Evolutionary conservation across 2,888 invertebrate species (phyloP).

Genomic region (Cephus pygmeus): DNA sequence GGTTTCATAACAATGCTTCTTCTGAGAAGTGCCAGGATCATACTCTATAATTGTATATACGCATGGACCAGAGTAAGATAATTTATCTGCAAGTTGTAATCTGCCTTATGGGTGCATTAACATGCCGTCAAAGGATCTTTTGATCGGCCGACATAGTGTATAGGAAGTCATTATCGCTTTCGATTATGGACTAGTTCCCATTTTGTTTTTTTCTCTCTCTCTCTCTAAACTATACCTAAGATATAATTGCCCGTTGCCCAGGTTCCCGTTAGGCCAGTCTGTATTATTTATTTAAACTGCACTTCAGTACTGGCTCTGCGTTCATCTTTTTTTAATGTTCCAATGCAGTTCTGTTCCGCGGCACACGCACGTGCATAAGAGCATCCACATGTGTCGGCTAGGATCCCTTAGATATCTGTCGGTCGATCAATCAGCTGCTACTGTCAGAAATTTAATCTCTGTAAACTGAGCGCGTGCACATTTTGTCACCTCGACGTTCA

Average conservation of each 20-base stretch:
- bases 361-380: neutral
- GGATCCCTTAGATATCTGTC: constrained; percentile 15
- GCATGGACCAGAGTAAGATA: no score
- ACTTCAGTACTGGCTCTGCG: neutral
- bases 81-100: no score
- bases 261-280: neutral
- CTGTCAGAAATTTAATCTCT: constrained; percentile 23
- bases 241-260: neutral
- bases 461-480: constrained; percentile 18
- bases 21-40: no score
- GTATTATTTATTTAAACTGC: neutral
- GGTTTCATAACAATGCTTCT: no score
- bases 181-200: no score
- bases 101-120: no score
- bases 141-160: no score
- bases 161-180: no score
- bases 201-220: no score
- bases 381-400: neutral
- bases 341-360: neutral
- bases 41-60: no score
- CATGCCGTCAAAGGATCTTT: no score
- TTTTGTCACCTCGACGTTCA: constrained; percentile 14
- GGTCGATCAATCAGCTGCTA: constrained; percentile 24
- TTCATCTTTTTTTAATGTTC: neutral
- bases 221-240: neutral